A percentile compares a stretch with the other conserved stretches of the same genome.
These are phyloP conservation scores for Formica exsecta DNA, from an alignment of 1,140 invertebrate species.

Conservation along the genomic window DNA sequence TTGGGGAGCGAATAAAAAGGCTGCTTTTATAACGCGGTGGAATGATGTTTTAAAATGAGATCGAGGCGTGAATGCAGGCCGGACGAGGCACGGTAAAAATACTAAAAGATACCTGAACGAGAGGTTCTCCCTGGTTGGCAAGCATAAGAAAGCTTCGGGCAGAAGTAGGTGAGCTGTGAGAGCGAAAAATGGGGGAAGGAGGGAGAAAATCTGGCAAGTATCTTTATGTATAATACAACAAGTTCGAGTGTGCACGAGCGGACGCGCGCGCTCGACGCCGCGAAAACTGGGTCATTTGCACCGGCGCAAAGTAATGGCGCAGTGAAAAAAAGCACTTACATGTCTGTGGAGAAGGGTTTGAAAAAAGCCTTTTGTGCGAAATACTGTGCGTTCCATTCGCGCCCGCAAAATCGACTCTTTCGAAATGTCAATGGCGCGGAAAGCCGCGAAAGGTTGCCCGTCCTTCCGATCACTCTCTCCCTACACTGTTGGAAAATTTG, in stretches of 20 bases:
- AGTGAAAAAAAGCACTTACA: slow-evolving; percentile 52
- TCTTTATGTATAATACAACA: slow-evolving; percentile 54
- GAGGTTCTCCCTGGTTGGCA: slow-evolving; percentile 5
- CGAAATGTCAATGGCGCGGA: slow-evolving; percentile 63
- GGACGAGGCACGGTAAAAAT: neutral
- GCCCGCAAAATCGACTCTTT: slow-evolving; percentile 28
- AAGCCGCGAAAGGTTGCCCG: neutral
- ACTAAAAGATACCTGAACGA: neutral
- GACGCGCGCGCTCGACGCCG: neutral
- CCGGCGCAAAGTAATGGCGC: slow-evolving; percentile 65
- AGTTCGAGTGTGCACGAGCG: slow-evolving; percentile 20
- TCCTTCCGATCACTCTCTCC: neutral
- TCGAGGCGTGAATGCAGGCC: neutral
- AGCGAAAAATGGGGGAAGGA: slow-evolving; percentile 14
- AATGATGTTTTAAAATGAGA: neutral
- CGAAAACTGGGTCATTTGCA: slow-evolving; percentile 71
- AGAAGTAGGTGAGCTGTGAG: slow-evolving; percentile 46
- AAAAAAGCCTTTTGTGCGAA: slow-evolving; percentile 62
- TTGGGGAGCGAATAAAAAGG: neutral
- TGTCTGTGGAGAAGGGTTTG: neutral
- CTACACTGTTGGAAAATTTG: neutral
- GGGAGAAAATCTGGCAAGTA: slow-evolving; percentile 22
- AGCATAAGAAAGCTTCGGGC: slow-evolving; percentile 18
- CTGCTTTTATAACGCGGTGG: neutral
- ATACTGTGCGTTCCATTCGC: slow-evolving; percentile 44